Conservation (phyloP, 1,140 invertebrate genomes). For the Pectinophora gossypiella region DNA sequence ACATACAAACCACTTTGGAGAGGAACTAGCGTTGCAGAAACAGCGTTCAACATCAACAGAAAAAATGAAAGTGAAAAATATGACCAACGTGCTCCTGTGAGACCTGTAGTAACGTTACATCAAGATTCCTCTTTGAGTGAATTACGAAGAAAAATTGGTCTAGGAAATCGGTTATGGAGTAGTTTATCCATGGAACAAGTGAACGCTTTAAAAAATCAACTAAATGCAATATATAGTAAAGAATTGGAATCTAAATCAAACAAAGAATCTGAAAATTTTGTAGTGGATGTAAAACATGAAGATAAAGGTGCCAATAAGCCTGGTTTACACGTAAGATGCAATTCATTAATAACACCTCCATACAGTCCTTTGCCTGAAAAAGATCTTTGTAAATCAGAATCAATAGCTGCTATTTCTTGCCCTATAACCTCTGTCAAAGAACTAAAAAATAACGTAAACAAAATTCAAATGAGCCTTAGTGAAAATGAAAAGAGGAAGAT, state of each 20-base stretch:
- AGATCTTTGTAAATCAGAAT: slow-evolving; percentile 73
- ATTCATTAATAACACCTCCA: slow-evolving; percentile 73
- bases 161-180: slow-evolving; percentile 87
- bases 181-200: slow-evolving; percentile 91
- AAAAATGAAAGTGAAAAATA: slow-evolving; percentile 52
- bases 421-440: slow-evolving; percentile 62
- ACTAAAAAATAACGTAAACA: slow-evolving; percentile 68
- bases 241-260: slow-evolving; percentile 64
- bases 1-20: slow-evolving; percentile 89
- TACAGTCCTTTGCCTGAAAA: slow-evolving; percentile 34
- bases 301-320: slow-evolving; percentile 55
- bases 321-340: slow-evolving; percentile 81
- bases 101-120: slow-evolving; percentile 30
- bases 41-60: slow-evolving; percentile 81
- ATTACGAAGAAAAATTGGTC: slow-evolving; percentile 74
- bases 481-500: slow-evolving; percentile 85
- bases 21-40: slow-evolving; percentile 86
- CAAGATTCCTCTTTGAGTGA: slow-evolving; percentile 50
- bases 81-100: slow-evolving; percentile 15
- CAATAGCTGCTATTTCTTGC: slow-evolving; percentile 73
- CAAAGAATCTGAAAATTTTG: slow-evolving; percentile 68
- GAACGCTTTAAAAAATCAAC: slow-evolving; percentile 85
- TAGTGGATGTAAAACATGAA: slow-evolving; percentile 78
- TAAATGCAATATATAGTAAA: slow-evolving; percentile 88
- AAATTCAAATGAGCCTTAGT: slow-evolving; percentile 71